Evolutionary conservation across 2,797 vertebrate genomes (phyloP), one percentile per base, ranked within the genome.

Genomic region (Delichon dasypus): DNA sequence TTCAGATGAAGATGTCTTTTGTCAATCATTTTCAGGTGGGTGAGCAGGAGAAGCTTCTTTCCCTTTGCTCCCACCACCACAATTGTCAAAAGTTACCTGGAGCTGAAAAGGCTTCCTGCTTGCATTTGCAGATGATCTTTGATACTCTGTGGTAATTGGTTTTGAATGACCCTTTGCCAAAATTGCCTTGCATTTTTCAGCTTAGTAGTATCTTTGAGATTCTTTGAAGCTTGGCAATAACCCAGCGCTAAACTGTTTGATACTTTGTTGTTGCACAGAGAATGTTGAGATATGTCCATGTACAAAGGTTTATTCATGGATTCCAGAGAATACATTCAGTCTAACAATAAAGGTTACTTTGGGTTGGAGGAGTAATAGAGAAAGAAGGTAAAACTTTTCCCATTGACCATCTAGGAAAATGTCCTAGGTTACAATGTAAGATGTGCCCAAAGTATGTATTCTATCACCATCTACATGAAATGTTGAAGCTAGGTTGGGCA

Each of bases 1-100:
- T n/a, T 97, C 97, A 72, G 98, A 98, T 22, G 94, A 97, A 51
- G 97, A 97, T 84, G 5, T 98, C 57, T 97, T 98, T 82, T 97
- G 50, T 55, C 97, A 97, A 18, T 97, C 96, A 71, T 73, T 97
- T 91, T 84, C 96, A 97, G 98, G 98, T 98, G 66, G 38, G 97
- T 93, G 40, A 87, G 60, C 23, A 32, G 27, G 10, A 77, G 60
- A 29, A 57, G 6, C 19, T 73, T 27, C 23, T 64, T 54, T 64
- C 60, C 10, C 8, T 80, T 54, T 16, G 75, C 5, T 10, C 4
- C 4, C 5, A 15, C 8, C 2, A 0, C 29, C 42, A 36, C n/a
- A 36, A 1, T 23, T 76, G 9, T 61, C 82, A 34, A 12, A 83
- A 72, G 32, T 71, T 45, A 8, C 3, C 9, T 64, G n/a, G 14